Conservation (phyloP, 1,140 invertebrate species). For the Frieseomelitta varia region DNA sequence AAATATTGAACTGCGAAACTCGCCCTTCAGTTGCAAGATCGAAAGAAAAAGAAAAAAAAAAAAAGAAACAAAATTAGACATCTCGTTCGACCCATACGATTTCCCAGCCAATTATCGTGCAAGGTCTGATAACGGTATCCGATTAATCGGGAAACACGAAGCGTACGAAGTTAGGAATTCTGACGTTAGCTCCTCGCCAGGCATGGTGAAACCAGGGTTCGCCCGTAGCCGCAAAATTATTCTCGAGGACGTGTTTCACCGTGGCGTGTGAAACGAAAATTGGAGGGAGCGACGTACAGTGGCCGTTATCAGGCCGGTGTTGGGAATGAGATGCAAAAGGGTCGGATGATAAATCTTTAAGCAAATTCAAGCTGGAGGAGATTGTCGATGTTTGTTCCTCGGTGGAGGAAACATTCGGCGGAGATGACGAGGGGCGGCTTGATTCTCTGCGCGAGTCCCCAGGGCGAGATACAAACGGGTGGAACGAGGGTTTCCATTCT, state of each 20-base stretch:
- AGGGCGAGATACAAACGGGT: constrained; percentile 13
- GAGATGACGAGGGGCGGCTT: background rate
- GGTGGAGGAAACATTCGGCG: background rate
- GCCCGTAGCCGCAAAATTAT: constrained; percentile 22
- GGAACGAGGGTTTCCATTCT: background rate
- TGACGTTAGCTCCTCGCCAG: background rate
- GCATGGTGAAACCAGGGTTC: background rate
- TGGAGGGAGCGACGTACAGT: background rate
- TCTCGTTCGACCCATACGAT: too few relatives aligned
- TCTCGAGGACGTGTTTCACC: constrained; percentile 4
- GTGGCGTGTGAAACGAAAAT: background rate
- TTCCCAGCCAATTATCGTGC: too few relatives aligned
- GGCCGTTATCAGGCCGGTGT: constrained; percentile 22
- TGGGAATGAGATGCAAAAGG: background rate
- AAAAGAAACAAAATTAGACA: too few relatives aligned
- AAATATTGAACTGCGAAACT: too few relatives aligned
- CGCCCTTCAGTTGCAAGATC: too few relatives aligned
- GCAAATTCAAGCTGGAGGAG: constrained; percentile 22
- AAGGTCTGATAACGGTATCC: too few relatives aligned
- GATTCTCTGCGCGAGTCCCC: constrained; percentile 22
- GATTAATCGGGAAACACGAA: too few relatives aligned
- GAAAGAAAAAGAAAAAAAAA: too few relatives aligned
- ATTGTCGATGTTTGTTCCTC: constrained; percentile 17
- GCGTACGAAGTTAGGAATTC: background rate
- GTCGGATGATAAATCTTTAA: constrained; percentile 57